Evolutionary conservation across 2,113 vertebrate genomes (phyloP).

Genomic region (Thermophis baileyi): DNA sequence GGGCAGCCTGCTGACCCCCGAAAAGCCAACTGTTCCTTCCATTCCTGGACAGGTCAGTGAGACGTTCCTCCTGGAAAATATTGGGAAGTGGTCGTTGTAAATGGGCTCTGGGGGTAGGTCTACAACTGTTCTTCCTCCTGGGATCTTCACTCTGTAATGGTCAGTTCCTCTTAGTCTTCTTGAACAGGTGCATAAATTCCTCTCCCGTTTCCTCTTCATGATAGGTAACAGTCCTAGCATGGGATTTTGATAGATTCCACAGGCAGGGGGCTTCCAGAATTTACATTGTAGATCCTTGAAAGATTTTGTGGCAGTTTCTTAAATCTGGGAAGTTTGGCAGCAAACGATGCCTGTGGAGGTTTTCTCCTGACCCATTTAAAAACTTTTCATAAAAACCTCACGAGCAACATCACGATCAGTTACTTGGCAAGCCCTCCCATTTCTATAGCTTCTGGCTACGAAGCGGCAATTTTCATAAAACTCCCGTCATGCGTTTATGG

Average conservation of each 20-base stretch:
- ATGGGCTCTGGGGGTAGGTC: not conserved
- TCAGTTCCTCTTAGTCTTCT: not conserved
- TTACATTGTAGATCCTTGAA: not conserved
- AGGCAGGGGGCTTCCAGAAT: not conserved
- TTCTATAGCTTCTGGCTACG: not conserved
- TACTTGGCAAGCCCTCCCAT: not conserved
- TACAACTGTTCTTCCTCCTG: not conserved
- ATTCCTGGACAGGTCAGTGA: constrained; percentile 76
- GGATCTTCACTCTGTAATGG: too few relatives aligned
- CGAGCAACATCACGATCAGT: not conserved
- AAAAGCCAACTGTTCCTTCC: constrained; percentile 75
- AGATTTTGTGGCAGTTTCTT: not conserved
- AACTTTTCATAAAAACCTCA: not conserved
- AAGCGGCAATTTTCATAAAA: not conserved
- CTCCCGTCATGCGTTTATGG: not conserved
- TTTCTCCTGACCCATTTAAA: not conserved
- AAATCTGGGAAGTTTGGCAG: not conserved
- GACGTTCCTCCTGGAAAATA: rapidly evolving
- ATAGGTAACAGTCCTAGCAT: not conserved
- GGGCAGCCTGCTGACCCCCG: constrained; percentile 72
- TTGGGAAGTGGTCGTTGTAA: not conserved
- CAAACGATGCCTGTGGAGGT: not conserved
- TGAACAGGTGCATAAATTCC: not conserved
- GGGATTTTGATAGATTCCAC: not conserved
- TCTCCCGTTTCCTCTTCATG: not conserved